phyloP scores from a whole-genome alignment of 2,888 invertebrate species.

The Liodrosophila aerea region DNA sequence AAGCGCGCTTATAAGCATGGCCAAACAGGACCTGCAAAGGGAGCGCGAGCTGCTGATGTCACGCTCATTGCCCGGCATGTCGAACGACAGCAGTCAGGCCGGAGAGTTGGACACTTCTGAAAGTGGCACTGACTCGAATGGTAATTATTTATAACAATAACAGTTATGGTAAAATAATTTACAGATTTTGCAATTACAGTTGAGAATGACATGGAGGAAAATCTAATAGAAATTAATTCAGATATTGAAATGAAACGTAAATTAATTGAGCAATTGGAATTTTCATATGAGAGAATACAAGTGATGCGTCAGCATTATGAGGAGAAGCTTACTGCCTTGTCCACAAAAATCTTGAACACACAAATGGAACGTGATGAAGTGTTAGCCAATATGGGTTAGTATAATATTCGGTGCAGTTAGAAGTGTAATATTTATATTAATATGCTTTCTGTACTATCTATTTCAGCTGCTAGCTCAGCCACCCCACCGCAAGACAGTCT shows the following conservation, averaged over 20 bases:
- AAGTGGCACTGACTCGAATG: conserved; percentile 85
- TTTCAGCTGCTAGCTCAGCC: conserved; percentile 52
- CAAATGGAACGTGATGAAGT: conserved; percentile 96
- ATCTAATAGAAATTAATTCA: conserved; percentile 93
- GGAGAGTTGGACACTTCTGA: conserved; percentile 85
- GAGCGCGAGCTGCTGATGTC: conserved; percentile 84
- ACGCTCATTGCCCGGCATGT: conserved; percentile 81
- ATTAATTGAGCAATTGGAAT: conserved; percentile 95
- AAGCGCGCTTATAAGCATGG: conserved; percentile 87
- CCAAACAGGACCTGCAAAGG: conserved; percentile 90
- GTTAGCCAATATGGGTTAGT: conserved; percentile 84
- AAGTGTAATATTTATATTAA: too few relatives aligned
- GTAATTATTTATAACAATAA: conserved; percentile 83
- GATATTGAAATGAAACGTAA: conserved; percentile 98
- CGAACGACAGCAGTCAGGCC: conserved; percentile 85
- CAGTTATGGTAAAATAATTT: too few relatives aligned
- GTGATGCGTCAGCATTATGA: conserved; percentile 95
- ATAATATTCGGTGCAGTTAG: too few relatives aligned
- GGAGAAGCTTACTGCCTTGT: conserved; percentile 92
- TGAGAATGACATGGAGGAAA: conserved; percentile 87
- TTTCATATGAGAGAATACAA: conserved; percentile 92
- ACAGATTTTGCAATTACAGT: conserved; percentile 2
- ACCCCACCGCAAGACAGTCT: conserved; percentile 85
- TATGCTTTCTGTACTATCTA: neutral
- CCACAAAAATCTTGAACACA: conserved; percentile 92